These are phyloP conservation scores for Aleiodes alternator DNA, from an alignment of 2,888 invertebrate genomes.

Conservation along the genomic window DNA sequence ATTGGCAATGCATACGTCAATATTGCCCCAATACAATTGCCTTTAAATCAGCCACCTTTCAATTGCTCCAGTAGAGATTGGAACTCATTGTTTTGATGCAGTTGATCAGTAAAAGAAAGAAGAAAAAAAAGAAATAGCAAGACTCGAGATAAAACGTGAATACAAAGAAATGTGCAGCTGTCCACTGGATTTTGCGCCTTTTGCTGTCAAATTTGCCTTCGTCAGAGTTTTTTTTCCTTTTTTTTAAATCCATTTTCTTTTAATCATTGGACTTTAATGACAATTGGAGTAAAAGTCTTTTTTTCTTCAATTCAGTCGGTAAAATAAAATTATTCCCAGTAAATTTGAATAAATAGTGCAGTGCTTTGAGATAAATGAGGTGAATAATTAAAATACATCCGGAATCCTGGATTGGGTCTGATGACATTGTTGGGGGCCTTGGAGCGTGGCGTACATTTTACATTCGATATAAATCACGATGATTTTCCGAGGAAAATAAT, in stretches of 20 bases:
- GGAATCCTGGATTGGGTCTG: constrained; percentile 41
- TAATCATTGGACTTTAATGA: not conserved
- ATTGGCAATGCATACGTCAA: too few relatives aligned
- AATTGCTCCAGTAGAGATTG: too few relatives aligned
- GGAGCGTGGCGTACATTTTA: constrained; percentile 42
- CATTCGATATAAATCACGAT: constrained; percentile 54
- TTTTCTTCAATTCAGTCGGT: not conserved
- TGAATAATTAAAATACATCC: constrained; percentile 34
- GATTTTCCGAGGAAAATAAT: constrained; percentile 47
- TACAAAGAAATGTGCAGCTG: too few relatives aligned
- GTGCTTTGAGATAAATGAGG: not conserved
- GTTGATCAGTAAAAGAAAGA: too few relatives aligned
- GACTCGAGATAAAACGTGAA: too few relatives aligned
- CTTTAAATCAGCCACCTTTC: too few relatives aligned
- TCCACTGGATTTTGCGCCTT: too few relatives aligned
- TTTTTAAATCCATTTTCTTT: not conserved
- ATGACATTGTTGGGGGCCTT: constrained; percentile 41
- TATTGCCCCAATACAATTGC: too few relatives aligned
- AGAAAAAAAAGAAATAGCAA: too few relatives aligned
- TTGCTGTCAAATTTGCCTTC: not conserved
- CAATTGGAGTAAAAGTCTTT: not conserved
- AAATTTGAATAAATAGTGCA: not conserved
- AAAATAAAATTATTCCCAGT: not conserved
- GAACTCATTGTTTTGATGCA: too few relatives aligned
- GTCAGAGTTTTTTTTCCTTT: not conserved